Conservation (phyloP, 30 jellyfish, hydroid and myxozoan species). For the Calvadosia cruxmelitensis region DNA sequence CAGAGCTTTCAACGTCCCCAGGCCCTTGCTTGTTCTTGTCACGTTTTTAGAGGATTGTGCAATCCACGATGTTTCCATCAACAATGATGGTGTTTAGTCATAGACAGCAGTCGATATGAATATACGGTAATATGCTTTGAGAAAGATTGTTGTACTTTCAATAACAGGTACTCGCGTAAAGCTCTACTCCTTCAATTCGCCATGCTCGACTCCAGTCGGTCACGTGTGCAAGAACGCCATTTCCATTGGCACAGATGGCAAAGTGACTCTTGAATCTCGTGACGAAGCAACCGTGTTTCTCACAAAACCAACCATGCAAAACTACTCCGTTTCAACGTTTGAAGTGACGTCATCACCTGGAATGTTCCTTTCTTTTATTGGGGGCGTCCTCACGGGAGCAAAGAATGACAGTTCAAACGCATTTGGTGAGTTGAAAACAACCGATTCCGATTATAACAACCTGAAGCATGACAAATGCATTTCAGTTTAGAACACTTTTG, state of each 20-base stretch:
- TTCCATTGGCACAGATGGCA: conserved; percentile 54
- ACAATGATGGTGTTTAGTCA: too few relatives aligned
- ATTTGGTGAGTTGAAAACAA: conserved; percentile 1
- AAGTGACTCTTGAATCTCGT: conserved; percentile 48
- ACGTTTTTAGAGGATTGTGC: too few relatives aligned
- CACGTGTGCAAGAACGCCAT: conserved; percentile 79
- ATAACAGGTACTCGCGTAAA: conserved; percentile 47
- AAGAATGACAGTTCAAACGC: conserved; percentile 21
- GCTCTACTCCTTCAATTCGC: conserved; percentile 59
- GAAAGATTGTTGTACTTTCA: too few relatives aligned
- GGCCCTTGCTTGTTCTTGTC: too few relatives aligned
- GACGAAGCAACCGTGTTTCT: conserved; percentile 66
- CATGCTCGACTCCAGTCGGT: conserved; percentile 76
- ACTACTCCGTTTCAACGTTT: not conserved
- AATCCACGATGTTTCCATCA: too few relatives aligned
- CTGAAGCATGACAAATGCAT: not conserved
- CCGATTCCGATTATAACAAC: not conserved
- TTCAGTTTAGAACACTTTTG: not conserved
- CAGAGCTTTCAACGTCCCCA: too few relatives aligned
- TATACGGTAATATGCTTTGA: too few relatives aligned
- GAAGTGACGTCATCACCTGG: conserved; percentile 2
- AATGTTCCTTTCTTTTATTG: not conserved
- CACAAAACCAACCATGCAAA: not conserved
- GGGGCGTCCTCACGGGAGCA: conserved; percentile 22
- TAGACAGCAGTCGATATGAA: too few relatives aligned